Evolutionary conservation across 2,113 vertebrate genomes (phyloP).

Genomic region (Psettodes erumei): DNA sequence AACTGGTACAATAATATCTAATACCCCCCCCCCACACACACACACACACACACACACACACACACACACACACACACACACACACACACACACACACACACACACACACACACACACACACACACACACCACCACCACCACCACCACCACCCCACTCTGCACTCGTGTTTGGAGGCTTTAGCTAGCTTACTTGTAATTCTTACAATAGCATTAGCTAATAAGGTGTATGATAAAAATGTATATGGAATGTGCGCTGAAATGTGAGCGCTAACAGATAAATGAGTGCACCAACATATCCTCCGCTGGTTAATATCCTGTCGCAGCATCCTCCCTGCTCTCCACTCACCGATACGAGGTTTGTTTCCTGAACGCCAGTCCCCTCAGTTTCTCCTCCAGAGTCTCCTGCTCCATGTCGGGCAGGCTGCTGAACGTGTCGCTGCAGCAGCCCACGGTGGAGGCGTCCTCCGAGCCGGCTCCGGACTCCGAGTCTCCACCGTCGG

Average conservation of each 20-base stretch:
- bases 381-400: conserved; percentile 74
- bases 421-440: conserved; percentile 76
- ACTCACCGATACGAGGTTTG: conserved; percentile 81
- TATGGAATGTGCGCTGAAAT: not conserved
- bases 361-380: conserved; percentile 78
- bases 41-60: no score
- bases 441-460: conserved; percentile 64
- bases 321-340: conserved; percentile 32
- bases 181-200: conserved; percentile 18
- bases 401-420: conserved; percentile 78
- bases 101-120: no score
- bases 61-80: no score
- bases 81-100: no score
- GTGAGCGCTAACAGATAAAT: not conserved
- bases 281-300: conserved; percentile 5
- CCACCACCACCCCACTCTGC: not conserved
- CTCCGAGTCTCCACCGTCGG: conserved; percentile 77
- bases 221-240: not conserved
- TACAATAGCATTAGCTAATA: not conserved
- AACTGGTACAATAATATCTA: not conserved
- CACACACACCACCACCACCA: no score
- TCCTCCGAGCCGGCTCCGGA: conserved; percentile 78
- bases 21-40: not conserved
- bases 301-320: conserved; percentile 15
- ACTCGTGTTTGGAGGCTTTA: conserved; percentile 6